Base-by-base conservation (phyloP, 2,888 invertebrate genomes). In the Drosophila stalkeri region DNA sequence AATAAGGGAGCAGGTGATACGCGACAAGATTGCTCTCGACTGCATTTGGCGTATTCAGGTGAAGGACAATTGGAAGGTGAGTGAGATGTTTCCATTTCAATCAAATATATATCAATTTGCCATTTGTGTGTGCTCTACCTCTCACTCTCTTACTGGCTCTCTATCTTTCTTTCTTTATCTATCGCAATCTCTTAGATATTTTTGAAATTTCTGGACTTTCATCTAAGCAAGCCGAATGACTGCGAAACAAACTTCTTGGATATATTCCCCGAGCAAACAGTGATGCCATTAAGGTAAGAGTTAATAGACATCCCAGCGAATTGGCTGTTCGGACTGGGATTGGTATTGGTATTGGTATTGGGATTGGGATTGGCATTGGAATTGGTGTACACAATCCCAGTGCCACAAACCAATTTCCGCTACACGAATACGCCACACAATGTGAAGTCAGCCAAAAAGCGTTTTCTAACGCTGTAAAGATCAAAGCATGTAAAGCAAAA, bases 161-260 rank as follows among this genome's bases (percentile, higher is more conserved):
- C n/a, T n/a, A 14, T 46, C 4, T 37, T 14, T 27, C 16, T 14
- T n/a, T 16, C 2, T 18, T 33, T 11, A 4, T 16, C 2, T 43
- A 1, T 18, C 12, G 20, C 1, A 0, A 12, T n/a, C 16, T 59
- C 86, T 18, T 93, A 96, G 96, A 95, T 96, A 85, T 96, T 95
- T 90, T 93, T 96, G 70, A 94, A 94, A 78, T 96, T 97, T 92
- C 92, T 94, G 74, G 92, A 93, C 51, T 97, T 96, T 92, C 93
- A 94, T 65, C 93, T 97, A 85, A 94, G 94, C 56, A 95, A 94
- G 83, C 96, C 96, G 31, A 97, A 97, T 92, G 96, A 97, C 90
- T 97, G 97, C 91, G 95, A 96, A 60, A 94, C 94, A 67, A 97
- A 97, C 93, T 96, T 96, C 91, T 94, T 97, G 76, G 96, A 96